These are phyloP conservation scores for Steinernema feltiae DNA, from an alignment of 1,140 invertebrate genomes.

Conservation along the genomic window DNA sequence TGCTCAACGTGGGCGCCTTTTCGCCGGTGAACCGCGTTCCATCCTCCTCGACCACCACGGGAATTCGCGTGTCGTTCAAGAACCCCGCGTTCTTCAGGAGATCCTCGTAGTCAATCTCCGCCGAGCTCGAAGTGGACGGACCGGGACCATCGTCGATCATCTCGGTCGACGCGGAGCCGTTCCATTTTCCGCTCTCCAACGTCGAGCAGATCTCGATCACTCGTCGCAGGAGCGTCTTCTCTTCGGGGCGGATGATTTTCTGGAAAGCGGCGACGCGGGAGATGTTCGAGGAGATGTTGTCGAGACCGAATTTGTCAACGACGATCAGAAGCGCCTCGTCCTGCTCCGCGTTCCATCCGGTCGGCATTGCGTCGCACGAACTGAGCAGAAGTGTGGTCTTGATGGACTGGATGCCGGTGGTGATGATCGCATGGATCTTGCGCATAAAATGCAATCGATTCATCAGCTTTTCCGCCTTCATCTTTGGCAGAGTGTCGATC, in stretches of 20 bases:
- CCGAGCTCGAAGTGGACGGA: background rate
- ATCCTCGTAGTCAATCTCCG: conserved; percentile 10
- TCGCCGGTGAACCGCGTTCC: conserved; percentile 60
- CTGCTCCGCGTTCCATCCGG: conserved; percentile 68
- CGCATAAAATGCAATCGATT: conserved; percentile 45
- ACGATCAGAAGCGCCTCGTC: conserved; percentile 87
- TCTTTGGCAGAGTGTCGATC: conserved; percentile 41
- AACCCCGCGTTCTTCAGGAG: conserved; percentile 14
- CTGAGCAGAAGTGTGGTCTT: conserved; percentile 35
- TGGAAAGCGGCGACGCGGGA: conserved; percentile 33
- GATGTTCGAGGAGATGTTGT: conserved; percentile 38
- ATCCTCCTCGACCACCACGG: conserved; percentile 60
- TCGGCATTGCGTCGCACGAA: conserved; percentile 58
- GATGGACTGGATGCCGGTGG: conserved; percentile 42
- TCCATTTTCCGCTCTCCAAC: conserved; percentile 51
- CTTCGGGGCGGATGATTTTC: conserved; percentile 44
- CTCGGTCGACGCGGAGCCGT: conserved; percentile 45
- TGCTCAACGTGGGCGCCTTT: conserved; percentile 60
- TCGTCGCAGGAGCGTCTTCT: conserved; percentile 43
- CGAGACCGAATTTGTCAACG: conserved; percentile 74
- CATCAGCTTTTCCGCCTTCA: conserved; percentile 43
- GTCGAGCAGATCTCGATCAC: conserved; percentile 51
- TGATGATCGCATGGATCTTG: conserved; percentile 48
- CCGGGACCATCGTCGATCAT: conserved; percentile 44
- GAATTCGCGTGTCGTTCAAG: conserved; percentile 51